phyloP scores from a whole-genome alignment of 1,140 invertebrate genomes.

The Leguminivora glycinivorella region DNA sequence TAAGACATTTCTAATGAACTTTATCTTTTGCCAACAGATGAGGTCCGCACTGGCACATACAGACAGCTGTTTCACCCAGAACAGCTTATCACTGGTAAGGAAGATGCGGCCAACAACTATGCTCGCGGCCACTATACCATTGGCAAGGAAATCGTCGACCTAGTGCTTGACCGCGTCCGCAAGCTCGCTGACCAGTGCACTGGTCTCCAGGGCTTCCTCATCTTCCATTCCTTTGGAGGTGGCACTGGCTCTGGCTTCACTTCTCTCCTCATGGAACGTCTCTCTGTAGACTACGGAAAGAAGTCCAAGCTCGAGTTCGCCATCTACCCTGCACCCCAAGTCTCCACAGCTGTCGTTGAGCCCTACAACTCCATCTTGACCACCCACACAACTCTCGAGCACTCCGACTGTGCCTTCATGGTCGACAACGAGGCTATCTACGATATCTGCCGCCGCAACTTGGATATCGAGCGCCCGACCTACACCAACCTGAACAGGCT shows the following conservation, averaged over 20 bases:
- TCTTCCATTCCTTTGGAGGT: constrained; percentile 95
- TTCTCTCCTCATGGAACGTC: constrained; percentile 92
- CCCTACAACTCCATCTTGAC: constrained; percentile 94
- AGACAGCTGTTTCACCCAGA: constrained; percentile 92
- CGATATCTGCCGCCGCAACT: no score
- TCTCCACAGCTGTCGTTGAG: constrained; percentile 93
- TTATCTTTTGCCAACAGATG: constrained; percentile 73
- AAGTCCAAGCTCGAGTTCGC: no score
- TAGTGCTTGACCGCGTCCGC: no score
- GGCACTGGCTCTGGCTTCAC: constrained; percentile 95
- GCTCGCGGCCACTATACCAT: constrained; percentile 95
- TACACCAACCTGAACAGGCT: constrained; percentile 89
- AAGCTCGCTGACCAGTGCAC: no score
- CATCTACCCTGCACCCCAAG: no score
- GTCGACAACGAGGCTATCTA: constrained; percentile 91
- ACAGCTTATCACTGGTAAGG: constrained; percentile 91
- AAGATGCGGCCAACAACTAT: constrained; percentile 95
- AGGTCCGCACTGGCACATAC: constrained; percentile 91
- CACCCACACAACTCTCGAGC: constrained; percentile 91
- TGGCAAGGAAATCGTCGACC: no score
- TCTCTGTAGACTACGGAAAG: constrained; percentile 93
- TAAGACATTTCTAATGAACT: constrained; percentile 25
- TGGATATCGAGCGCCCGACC: constrained; percentile 92
- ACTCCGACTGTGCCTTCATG: constrained; percentile 94
- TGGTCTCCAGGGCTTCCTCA: constrained; percentile 92